Conservation (phyloP, 2,888 invertebrate genomes). For the Hartigia nigra region DNA sequence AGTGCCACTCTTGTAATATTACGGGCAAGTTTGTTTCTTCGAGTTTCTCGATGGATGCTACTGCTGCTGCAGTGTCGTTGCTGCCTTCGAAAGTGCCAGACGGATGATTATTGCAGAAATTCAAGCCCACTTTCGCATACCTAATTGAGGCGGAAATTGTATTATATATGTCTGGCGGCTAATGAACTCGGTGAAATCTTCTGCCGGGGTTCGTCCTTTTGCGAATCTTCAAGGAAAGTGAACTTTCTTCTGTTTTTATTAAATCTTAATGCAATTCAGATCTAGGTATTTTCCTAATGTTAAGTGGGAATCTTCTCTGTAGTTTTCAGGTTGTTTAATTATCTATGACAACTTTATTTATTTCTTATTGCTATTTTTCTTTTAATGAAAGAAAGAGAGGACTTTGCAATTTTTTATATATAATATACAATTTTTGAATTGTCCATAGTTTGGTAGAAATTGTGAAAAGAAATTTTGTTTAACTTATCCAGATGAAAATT, state of each 20-base stretch:
- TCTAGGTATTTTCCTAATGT: slow-evolving; percentile 38
- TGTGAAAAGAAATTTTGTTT: no score
- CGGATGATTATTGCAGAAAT: background rate
- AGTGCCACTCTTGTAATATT: background rate
- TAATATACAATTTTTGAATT: no score
- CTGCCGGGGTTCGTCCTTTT: background rate
- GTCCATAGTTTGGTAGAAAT: no score
- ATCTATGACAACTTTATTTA: background rate
- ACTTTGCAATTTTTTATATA: no score
- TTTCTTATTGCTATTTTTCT: background rate
- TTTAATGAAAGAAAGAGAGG: no score
- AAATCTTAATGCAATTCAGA: slow-evolving; percentile 42
- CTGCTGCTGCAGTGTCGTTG: background rate
- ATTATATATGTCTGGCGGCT: background rate
- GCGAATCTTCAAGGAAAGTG: background rate
- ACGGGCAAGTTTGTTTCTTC: background rate
- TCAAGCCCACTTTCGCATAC: background rate
- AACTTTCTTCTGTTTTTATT: slow-evolving; percentile 31
- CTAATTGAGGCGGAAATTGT: background rate
- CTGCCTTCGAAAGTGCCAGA: background rate
- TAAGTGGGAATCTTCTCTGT: background rate
- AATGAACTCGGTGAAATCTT: background rate
- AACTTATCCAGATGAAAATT: no score
- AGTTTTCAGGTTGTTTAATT: background rate
- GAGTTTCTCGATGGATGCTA: background rate